Percentiles rank a stretch among this genome's conserved stretches.
These are phyloP conservation scores for Pluvianellus socialis DNA, from an alignment of 2,113 vertebrate species.

Conservation along the genomic window DNA sequence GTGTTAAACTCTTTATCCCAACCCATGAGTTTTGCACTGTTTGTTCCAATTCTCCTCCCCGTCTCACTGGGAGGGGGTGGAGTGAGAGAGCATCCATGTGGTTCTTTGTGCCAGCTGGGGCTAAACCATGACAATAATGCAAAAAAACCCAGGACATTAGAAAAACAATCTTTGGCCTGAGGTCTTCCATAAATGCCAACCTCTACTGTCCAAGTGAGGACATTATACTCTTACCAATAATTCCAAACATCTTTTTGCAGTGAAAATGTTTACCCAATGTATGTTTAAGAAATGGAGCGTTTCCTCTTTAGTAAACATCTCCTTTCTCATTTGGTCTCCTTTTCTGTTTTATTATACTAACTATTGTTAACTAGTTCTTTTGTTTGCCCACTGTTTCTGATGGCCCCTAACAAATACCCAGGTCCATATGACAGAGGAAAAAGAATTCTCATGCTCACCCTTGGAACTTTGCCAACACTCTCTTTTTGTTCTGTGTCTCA, in stretches of 20 bases:
- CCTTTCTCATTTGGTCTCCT: background rate
- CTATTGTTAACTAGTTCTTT: background rate
- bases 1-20: background rate
- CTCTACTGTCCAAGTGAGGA: background rate
- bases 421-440: background rate
- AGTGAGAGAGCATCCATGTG: background rate
- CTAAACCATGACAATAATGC: background rate
- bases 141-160: background rate
- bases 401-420: background rate
- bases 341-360: background rate
- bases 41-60: background rate
- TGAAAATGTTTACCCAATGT: background rate
- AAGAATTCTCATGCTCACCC: background rate
- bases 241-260: background rate
- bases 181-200: background rate
- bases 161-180: background rate
- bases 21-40: background rate
- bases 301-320: background rate
- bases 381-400: background rate
- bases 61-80: background rate
- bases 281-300: background rate
- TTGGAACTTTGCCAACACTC: background rate
- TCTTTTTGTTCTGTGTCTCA: background rate
- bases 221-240: background rate
- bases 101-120: background rate